Conservation (phyloP, 1,140 invertebrate species). For the Araneus ventricosus region DNA sequence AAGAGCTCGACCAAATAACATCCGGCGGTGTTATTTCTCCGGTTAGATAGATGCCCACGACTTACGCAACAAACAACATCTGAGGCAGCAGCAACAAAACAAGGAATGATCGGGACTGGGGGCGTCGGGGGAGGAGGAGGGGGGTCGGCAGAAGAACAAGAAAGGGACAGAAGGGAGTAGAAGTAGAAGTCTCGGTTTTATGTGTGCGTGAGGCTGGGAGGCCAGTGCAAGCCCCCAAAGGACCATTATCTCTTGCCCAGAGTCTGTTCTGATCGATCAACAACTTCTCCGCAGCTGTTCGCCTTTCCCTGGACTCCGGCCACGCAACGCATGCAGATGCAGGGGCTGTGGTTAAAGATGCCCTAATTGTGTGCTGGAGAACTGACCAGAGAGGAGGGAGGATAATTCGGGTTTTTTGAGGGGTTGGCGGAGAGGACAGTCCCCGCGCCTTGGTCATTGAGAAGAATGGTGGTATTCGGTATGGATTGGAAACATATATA, state of each 20-base stretch:
- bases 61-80: slow-evolving; percentile 55
- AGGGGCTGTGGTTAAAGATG: slow-evolving; percentile 11
- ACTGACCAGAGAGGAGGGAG: background rate
- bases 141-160: background rate
- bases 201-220: slow-evolving; percentile 18
- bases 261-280: slow-evolving; percentile 57
- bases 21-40: slow-evolving; percentile 53
- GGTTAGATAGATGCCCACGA: slow-evolving; percentile 18
- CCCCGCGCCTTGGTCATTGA: no score
- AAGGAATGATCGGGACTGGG: slow-evolving; percentile 31
- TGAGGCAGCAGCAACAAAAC: slow-evolving; percentile 18
- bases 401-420: no score
- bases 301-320: slow-evolving; percentile 50
- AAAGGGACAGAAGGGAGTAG: slow-evolving; percentile 32
- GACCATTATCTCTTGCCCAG: slow-evolving; percentile 68
- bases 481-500: no score
- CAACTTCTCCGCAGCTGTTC: slow-evolving; percentile 65
- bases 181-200: slow-evolving; percentile 52
- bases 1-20: slow-evolving; percentile 28
- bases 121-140: background rate
- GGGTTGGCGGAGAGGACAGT: no score
- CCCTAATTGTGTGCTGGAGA: background rate
- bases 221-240: slow-evolving; percentile 40
- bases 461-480: no score
- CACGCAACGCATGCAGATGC: slow-evolving; percentile 56